A percentile compares a stretch with the other conserved stretches of the same genome.
Conservation (phyloP, 2,113 vertebrate species). For the Rhabdornis inornatus region DNA sequence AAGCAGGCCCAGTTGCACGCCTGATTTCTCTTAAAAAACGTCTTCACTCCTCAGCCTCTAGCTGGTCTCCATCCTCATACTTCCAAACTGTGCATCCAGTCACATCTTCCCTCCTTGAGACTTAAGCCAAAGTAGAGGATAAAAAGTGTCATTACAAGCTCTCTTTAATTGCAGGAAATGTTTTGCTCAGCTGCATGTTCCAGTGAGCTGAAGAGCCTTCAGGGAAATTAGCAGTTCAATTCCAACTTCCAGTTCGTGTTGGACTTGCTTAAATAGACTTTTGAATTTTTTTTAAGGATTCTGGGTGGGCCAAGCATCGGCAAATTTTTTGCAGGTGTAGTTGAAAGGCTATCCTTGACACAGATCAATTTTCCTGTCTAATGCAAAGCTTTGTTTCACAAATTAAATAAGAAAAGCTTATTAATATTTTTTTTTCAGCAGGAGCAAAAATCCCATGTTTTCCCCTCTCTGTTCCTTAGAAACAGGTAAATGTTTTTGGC, state of each 20-base stretch:
- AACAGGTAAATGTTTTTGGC: constrained; percentile 41
- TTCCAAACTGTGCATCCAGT: not conserved
- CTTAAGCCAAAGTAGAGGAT: not conserved
- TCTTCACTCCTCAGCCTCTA: not conserved
- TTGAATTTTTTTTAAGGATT: not conserved
- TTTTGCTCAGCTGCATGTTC: not conserved
- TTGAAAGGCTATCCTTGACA: not conserved
- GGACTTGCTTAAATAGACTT: not conserved
- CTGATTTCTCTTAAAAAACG: not conserved
- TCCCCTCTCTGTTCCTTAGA: not conserved
- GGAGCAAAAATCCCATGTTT: not conserved
- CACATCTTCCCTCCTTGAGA: not conserved
- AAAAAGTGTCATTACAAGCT: not conserved
- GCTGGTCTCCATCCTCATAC: not conserved
- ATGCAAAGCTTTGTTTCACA: not conserved
- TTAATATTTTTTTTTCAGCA: not conserved
- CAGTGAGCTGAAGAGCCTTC: not conserved
- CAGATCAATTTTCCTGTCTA: not conserved
- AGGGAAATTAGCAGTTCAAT: not conserved
- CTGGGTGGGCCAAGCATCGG: not conserved
- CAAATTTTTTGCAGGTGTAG: constrained; percentile 13
- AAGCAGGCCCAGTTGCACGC: not conserved
- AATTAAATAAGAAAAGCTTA: not conserved
- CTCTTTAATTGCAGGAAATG: constrained; percentile 43
- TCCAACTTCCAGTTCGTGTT: not conserved